Percentiles rank a stretch among this genome's conserved stretches.
Conservation (phyloP, 2,797 vertebrate species). For the Tragopan temminckii region DNA sequence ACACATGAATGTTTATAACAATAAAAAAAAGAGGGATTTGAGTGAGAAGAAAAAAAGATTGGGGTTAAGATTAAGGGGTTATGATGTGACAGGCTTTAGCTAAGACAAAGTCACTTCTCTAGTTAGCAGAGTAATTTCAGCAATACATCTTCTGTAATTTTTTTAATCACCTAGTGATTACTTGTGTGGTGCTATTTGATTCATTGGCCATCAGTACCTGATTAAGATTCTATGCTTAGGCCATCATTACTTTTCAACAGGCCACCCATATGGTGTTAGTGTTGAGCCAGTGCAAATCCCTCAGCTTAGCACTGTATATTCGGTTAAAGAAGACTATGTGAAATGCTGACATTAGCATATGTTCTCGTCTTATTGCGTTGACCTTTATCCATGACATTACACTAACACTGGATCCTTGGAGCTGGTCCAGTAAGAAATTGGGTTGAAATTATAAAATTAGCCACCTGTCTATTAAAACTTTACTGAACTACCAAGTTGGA, state of each 20-base stretch:
- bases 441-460: constrained; percentile 84
- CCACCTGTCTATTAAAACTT: constrained; percentile 83
- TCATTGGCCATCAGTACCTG: constrained; percentile 82
- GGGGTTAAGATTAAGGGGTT: constrained; percentile 37
- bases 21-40: constrained; percentile 15
- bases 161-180: constrained; percentile 86
- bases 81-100: constrained; percentile 45
- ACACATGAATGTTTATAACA: not conserved
- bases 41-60: constrained; percentile 41
- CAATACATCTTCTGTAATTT: constrained; percentile 85
- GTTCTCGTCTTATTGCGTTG: constrained; percentile 77
- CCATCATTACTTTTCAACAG: constrained; percentile 88
- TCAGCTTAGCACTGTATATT: constrained; percentile 88
- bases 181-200: constrained; percentile 88
- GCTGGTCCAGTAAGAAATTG: constrained; percentile 79
- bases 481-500: constrained; percentile 62
- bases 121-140: constrained; percentile 75
- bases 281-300: constrained; percentile 92
- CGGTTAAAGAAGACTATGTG: constrained; percentile 85
- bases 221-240: constrained; percentile 83
- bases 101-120: constrained; percentile 68
- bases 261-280: constrained; percentile 94
- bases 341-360: constrained; percentile 88
- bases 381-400: constrained; percentile 81
- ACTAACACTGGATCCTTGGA: constrained; percentile 77